Percentiles rank a stretch among this genome's conserved stretches.
Evolutionary conservation across 2,113 vertebrate species (phyloP).

Genomic region (Beaufortia kweichowensis): DNA sequence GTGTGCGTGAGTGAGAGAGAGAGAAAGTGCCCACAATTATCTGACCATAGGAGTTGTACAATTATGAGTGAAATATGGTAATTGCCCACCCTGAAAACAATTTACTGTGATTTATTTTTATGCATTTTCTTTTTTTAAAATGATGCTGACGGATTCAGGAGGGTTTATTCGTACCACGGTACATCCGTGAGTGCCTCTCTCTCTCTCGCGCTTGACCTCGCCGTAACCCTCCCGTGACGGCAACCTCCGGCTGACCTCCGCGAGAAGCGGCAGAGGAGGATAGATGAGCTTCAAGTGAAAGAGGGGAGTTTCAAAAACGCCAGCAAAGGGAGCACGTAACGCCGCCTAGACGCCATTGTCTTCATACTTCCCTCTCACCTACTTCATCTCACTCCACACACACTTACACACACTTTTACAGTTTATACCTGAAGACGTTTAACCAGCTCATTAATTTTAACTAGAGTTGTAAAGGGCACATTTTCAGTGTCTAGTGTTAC

Average conservation of each 20-base stretch:
- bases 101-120: conserved; percentile 33
- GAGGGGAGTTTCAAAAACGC: conserved; percentile 35
- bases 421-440: conserved; percentile 39
- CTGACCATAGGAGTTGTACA: conserved; percentile 39
- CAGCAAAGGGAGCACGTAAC: conserved; percentile 23
- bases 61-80: conserved; percentile 45
- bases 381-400: conserved; percentile 52
- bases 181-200: neutral
- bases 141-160: neutral
- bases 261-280: conserved; percentile 35
- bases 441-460: conserved; percentile 41
- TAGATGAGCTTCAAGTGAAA: conserved; percentile 50
- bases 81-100: conserved; percentile 9
- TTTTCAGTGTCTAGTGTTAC: conserved; percentile 39
- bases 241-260: conserved; percentile 44
- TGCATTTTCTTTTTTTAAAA: conserved; percentile 16
- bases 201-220: conserved; percentile 41
- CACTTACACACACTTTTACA: conserved; percentile 41
- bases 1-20: neutral
- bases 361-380: conserved; percentile 48
- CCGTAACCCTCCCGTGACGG: conserved; percentile 36
- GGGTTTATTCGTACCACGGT: neutral
- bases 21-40: conserved; percentile 31
- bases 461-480: conserved; percentile 33
- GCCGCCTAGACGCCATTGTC: conserved; percentile 47